Evolutionary conservation across 1,140 invertebrate species (phyloP), one percentile per base, ranked within the genome.

Genomic region (Nilaparvata lugens): DNA sequence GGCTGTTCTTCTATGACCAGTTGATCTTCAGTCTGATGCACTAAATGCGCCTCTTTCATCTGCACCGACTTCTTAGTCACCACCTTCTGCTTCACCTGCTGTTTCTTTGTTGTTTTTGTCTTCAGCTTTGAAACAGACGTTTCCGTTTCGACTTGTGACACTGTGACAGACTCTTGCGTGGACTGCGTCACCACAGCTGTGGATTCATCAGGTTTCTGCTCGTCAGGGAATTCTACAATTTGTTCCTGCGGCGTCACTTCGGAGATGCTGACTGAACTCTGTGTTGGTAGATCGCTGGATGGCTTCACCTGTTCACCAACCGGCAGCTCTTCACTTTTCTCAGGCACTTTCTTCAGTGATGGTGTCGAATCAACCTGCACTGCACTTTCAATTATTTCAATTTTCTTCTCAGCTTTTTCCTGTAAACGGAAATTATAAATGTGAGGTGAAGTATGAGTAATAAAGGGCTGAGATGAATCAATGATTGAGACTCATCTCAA

Each of bases 261-360:
- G 62, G 81, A 79, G n/a, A 81, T 83, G 64, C 75, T 73, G 4
- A 86, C 70, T 56, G 81, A 72, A 64, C 84, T 80, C 65, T 80
- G 79, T 40, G 21, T 83, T 72, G 13, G 77, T 56, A 72, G 73
- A 56, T 45, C 40, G 40, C 19, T 56, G 7, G 42, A 35, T 23
- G 14, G 13, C 42, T 56, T 14, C 14, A 42, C 9, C 18, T 14
- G 23, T 58, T 58, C 28, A 48, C 25, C 42, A 11, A 23, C 42
- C 2, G 43, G 40, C 13, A 18, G 55, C 42, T 56, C 55, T 18
- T 19, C 28, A 45, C 16, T 58, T 23, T 58, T 43, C 28, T 58
- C 56, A 1, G 56, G 56, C 64, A 74, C 45, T 73, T 59, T 72
- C 71, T 54, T 54, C 4, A 54, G 23, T 13, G 52, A 54, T 5